Evolutionary conservation across 2,797 vertebrate species (phyloP).

Genomic region (Centroberyx gerrardi): DNA sequence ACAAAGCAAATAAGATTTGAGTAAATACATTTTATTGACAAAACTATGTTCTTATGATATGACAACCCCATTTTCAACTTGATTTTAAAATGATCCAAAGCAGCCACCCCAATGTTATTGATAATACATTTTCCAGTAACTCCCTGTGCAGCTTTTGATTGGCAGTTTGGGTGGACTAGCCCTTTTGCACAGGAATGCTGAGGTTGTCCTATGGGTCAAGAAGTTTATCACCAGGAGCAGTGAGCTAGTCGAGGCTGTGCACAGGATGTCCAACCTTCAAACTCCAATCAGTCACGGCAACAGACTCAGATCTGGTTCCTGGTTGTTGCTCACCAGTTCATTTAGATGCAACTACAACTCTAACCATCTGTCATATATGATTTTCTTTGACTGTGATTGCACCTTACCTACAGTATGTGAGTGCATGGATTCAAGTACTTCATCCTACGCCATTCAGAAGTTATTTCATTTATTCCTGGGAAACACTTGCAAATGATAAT

Average conservation of each 20-base stretch:
- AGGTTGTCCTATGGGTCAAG: constrained; percentile 26
- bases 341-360: too few species aligned
- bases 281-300: not conserved
- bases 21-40: not conserved
- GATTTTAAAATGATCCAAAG: too few species aligned
- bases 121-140: not conserved
- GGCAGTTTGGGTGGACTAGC: not conserved
- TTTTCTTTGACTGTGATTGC: not conserved
- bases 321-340: not conserved
- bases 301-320: not conserved
- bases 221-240: constrained; percentile 13
- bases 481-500: not conserved
- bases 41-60: not conserved
- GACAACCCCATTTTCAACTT: not conserved
- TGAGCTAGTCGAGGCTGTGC: not conserved
- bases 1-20: not conserved
- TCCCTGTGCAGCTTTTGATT: not conserved
- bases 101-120: not conserved
- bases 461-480: too few species aligned
- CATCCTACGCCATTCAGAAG: too few species aligned
- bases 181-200: constrained; percentile 24
- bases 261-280: not conserved
- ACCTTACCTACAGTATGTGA: too few species aligned
- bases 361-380: not conserved
- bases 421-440: not conserved